Base-by-base conservation (phyloP, 2,113 vertebrate genomes). In the Poecilia latipinna region DNA sequence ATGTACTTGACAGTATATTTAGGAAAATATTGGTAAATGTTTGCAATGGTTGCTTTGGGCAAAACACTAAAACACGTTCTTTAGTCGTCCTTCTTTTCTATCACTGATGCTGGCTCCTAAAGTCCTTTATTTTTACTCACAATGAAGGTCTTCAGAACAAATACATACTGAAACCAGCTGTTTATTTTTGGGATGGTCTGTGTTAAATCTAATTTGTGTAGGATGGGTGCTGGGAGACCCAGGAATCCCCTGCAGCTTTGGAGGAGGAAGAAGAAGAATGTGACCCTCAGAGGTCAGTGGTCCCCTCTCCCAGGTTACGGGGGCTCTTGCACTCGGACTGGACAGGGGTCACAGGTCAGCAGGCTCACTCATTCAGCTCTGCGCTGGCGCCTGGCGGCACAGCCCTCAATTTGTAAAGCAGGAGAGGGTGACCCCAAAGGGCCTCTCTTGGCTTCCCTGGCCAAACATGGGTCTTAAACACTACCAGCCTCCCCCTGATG, bases 341-440 rank as follows among this genome's bases (percentile, higher is more conserved):
- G 85, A 77, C 82, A 28, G 42, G 84, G 95, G 95, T 96, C 93
- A 96, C 92, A 95, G 95, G 94, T 94, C 91, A 92, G 75, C 86
- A 78, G 89, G 92, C 83, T 89, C 32, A 67, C 92, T 95, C 92
- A 91, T 93, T 95, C 89, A 65, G 88, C 91, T 90, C 91, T 94
- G 91, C 91, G 84, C 94, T 96, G 95, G 96, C 95, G 95, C 95
- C 95, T 95, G 90, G 83, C 93, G 84, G 88, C 92, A 93, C 89
- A 93, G 89, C 89, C 90, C 93, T 93, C 94, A 95, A 95, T 95
- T 95, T 95, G 94, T 94, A 94, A 94, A 91, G 88, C 91, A 88
- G 92, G 84, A 90, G 89, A 93, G 87, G 86, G 90, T 86, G 90
- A 92, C 92, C 92, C 93, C 90, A 86, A 90, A 93, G 92, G 90